Percentiles rank a stretch among this genome's conserved stretches.
Conservation (phyloP, 2,797 vertebrate genomes). For the Thamnophis elegans region DNA sequence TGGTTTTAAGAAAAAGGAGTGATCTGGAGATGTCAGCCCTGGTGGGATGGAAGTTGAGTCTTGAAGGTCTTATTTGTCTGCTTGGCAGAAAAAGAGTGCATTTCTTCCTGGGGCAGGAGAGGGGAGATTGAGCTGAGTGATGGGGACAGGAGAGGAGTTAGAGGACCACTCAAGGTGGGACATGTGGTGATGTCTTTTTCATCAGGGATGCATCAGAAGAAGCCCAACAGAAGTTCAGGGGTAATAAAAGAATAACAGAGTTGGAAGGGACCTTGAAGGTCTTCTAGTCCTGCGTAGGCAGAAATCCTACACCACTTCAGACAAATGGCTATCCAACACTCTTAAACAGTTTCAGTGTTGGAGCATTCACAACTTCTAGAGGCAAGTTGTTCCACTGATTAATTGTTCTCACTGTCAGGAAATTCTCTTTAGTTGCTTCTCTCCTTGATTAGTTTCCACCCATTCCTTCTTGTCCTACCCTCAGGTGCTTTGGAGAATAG, state of each 20-base stretch:
- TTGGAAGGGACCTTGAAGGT: not conserved
- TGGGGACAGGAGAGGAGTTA: not conserved
- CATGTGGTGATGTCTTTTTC: not conserved
- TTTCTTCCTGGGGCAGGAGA: no score
- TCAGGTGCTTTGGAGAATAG: not conserved
- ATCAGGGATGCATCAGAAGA: not conserved
- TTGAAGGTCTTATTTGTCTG: not conserved
- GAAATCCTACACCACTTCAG: not conserved
- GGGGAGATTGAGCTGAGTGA: not conserved
- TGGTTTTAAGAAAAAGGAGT: not conserved
- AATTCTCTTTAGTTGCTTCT: not conserved
- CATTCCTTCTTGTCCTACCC: not conserved
- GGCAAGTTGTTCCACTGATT: not conserved
- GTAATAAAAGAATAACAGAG: not conserved
- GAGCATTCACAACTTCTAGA: fast-evolving
- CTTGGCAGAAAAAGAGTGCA: not conserved
- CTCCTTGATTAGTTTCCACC: not conserved
- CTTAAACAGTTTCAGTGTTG: not conserved
- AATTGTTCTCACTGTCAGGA: not conserved
- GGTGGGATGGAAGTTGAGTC: not conserved
- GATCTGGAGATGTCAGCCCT: not conserved
- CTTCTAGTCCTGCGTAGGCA: not conserved
- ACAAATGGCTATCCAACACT: not conserved
- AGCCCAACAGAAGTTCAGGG: not conserved
- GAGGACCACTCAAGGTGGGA: not conserved